Conservation (phyloP, 2,888 invertebrate genomes). For the Danaus chrysippus region DNA sequence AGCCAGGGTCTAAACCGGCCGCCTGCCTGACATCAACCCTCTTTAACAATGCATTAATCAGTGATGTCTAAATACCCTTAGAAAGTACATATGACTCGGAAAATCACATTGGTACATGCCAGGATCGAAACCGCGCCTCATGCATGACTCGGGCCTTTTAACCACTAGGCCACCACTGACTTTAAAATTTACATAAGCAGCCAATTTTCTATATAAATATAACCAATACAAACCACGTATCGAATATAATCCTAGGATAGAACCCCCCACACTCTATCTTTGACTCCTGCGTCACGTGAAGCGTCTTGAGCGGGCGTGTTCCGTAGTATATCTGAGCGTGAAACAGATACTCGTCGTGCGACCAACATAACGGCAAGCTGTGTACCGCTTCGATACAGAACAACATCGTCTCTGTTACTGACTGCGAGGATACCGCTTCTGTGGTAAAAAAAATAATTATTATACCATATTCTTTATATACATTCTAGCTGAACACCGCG, state of each 20-base stretch:
- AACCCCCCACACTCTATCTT: slow-evolving; percentile 83
- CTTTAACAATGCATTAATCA: no score
- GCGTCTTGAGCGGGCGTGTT: slow-evolving; percentile 85
- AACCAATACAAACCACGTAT: slow-evolving; percentile 84
- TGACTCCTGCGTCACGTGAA: slow-evolving; percentile 85
- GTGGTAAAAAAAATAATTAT: slow-evolving; percentile 32
- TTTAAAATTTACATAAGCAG: no score
- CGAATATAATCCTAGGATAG: slow-evolving; percentile 90
- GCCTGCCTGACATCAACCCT: no score
- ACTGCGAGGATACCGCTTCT: slow-evolving; percentile 85
- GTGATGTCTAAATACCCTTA: no score
- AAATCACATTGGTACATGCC: no score
- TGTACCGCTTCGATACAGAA: slow-evolving; percentile 91
- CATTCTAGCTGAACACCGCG: no score
- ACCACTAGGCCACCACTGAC: no score
- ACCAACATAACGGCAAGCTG: slow-evolving; percentile 87
- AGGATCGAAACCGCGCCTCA: no score
- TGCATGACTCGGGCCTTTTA: no score
- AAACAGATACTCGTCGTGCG: slow-evolving; percentile 90
- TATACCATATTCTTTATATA: background rate
- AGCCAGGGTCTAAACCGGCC: no score
- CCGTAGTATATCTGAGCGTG: slow-evolving; percentile 94
- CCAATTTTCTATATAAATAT: no score
- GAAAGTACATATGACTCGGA: no score
- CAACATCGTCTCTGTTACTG: slow-evolving; percentile 86